These are phyloP conservation scores for Eubasilissa splendida DNA, from an alignment of 2,888 invertebrate species.

Conservation along the genomic window DNA sequence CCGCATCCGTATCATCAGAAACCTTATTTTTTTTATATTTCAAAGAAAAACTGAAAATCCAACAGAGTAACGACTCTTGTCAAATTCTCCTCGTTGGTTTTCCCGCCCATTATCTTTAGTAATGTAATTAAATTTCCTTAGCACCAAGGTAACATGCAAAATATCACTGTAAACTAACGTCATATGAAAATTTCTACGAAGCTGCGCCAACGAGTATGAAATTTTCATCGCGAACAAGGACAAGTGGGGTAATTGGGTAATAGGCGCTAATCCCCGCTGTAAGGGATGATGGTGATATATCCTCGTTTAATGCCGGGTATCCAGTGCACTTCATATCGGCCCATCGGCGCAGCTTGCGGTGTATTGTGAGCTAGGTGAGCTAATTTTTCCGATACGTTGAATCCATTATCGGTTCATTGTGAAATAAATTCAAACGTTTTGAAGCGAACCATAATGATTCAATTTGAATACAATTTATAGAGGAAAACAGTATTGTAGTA, in stretches of 20 bases:
- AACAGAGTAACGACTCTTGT: neutral
- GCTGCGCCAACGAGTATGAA: constrained; percentile 1
- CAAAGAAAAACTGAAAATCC: constrained; percentile 21
- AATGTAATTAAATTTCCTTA: constrained; percentile 31
- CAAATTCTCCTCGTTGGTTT: neutral
- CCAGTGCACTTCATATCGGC: constrained; percentile 3
- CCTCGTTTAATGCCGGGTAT: constrained; percentile 13
- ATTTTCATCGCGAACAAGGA: constrained; percentile 18
- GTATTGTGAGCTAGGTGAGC: neutral
- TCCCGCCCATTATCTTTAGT: constrained; percentile 9
- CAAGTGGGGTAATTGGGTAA: constrained; percentile 44
- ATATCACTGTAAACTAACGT: constrained; percentile 20
- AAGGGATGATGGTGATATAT: constrained; percentile 38
- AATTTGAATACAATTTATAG: no score
- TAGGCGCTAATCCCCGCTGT: constrained; percentile 40
- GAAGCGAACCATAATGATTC: no score
- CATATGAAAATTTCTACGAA: constrained; percentile 17
- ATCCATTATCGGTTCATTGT: constrained; percentile 11
- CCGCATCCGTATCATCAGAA: no score
- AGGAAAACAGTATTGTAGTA: no score
- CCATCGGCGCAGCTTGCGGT: constrained; percentile 2
- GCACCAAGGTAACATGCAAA: constrained; percentile 12
- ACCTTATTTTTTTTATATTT: constrained; percentile 15
- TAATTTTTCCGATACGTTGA: constrained; percentile 29
- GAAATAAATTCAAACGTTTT: neutral